Conservation (phyloP, 2,888 invertebrate species). For the Lithodes maja region DNA sequence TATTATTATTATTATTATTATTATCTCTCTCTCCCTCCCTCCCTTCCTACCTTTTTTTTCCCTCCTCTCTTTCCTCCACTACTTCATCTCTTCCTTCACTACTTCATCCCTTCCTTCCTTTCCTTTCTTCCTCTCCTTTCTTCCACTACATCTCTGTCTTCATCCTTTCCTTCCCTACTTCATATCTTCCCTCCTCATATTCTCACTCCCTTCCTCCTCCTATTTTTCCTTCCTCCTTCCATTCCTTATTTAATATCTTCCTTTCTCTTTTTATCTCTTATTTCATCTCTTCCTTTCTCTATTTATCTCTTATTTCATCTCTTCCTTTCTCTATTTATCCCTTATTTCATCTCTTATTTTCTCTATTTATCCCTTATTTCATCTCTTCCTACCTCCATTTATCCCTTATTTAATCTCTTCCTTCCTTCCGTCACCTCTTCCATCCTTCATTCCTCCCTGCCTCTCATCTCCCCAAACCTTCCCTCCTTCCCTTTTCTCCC, state of each 20-base stretch:
- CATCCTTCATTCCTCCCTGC: not conserved
- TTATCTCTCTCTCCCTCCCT: no score
- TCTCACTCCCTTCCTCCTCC: no score
- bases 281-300: slow-evolving; percentile 24
- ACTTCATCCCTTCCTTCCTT: not conserved
- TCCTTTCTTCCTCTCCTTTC: not conserved
- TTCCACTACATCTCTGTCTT: not conserved
- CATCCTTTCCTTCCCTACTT: no score
- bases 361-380: no score
- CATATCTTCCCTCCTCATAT: no score
- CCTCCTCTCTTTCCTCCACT: not conserved
- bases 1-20: no score
- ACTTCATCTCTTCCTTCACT: not conserved
- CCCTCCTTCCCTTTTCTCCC: not conserved
- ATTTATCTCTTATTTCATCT: not conserved
- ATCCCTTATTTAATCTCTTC: no score
- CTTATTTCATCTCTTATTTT: not conserved
- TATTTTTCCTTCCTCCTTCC: no score
- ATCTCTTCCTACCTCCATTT: no score
- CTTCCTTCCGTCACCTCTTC: not conserved
- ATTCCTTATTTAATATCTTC: no score
- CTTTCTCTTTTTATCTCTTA: not conserved
- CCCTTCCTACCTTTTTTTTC: not conserved
- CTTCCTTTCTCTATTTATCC: not conserved
- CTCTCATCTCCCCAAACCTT: not conserved